These are phyloP conservation scores for Molanna angustata DNA, from an alignment of 2,888 invertebrate genomes.

Conservation along the genomic window DNA sequence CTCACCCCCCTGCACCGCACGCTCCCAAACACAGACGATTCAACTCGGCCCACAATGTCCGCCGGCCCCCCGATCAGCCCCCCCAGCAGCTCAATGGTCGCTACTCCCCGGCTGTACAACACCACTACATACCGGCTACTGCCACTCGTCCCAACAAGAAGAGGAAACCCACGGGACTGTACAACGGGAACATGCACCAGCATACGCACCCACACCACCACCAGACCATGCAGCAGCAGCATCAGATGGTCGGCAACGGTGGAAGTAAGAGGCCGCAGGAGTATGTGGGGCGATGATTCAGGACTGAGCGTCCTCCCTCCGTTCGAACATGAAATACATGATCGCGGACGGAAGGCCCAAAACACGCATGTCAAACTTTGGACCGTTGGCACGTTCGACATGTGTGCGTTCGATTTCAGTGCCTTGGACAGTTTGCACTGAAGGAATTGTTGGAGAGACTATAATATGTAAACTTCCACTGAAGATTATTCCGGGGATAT, in stretches of 20 bases:
- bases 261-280: slow-evolving; percentile 17
- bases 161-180: slow-evolving; percentile 28
- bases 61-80: slow-evolving; percentile 41
- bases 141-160: slow-evolving; percentile 22
- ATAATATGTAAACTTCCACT: no score
- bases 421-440: no score
- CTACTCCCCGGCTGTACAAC: slow-evolving; percentile 20
- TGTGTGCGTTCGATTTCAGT: no score
- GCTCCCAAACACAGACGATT: slow-evolving; percentile 45
- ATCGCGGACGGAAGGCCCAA: no score
- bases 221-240: neutral
- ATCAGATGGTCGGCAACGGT: neutral
- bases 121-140: slow-evolving; percentile 6
- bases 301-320: slow-evolving; percentile 14
- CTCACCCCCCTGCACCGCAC: slow-evolving; percentile 39
- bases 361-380: no score
- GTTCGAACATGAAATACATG: slow-evolving; percentile 1
- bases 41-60: slow-evolving; percentile 40
- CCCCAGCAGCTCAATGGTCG: slow-evolving; percentile 11
- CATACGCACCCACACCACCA: neutral
- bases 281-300: slow-evolving; percentile 20
- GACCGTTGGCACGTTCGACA: no score
- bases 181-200: neutral
- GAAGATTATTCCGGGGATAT: no score
- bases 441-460: no score